Conservation (phyloP, 1,140 invertebrate species). For the Halictus rubicundus region DNA sequence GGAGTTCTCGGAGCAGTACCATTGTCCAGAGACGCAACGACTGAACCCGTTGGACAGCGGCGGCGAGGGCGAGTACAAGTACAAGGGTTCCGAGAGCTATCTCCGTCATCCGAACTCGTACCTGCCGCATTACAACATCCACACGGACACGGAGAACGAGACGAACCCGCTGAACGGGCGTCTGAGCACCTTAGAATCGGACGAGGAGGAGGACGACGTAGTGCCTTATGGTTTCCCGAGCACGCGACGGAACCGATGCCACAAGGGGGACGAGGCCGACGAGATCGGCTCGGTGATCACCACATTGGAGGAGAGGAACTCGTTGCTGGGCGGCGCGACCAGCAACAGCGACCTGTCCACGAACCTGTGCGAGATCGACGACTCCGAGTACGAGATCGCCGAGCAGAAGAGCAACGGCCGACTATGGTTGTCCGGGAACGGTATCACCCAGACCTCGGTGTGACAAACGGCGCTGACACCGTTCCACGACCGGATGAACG, state of each 20-base stretch:
- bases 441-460: constrained; percentile 83
- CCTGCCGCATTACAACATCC: constrained; percentile 88
- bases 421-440: constrained; percentile 77
- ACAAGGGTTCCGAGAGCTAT: constrained; percentile 85
- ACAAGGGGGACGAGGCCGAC: constrained; percentile 78
- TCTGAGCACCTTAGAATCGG: constrained; percentile 76
- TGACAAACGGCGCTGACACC: constrained; percentile 76
- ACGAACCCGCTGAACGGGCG: constrained; percentile 79
- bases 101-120: constrained; percentile 92
- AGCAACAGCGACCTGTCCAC: constrained; percentile 92
- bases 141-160: constrained; percentile 85
- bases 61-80: constrained; percentile 82
- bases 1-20: constrained; percentile 83
- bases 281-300: constrained; percentile 82
- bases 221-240: constrained; percentile 86
- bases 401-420: constrained; percentile 81
- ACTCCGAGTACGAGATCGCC: constrained; percentile 88
- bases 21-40: constrained; percentile 81
- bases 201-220: constrained; percentile 83
- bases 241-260: constrained; percentile 81
- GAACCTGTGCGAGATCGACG: constrained; percentile 95
- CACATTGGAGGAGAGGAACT: constrained; percentile 86
- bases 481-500: constrained; percentile 43
- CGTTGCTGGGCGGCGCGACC: constrained; percentile 85
- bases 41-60: constrained; percentile 85